Conservation (phyloP, 2,888 invertebrate species). For the Lissocephala sabroskyi region DNA sequence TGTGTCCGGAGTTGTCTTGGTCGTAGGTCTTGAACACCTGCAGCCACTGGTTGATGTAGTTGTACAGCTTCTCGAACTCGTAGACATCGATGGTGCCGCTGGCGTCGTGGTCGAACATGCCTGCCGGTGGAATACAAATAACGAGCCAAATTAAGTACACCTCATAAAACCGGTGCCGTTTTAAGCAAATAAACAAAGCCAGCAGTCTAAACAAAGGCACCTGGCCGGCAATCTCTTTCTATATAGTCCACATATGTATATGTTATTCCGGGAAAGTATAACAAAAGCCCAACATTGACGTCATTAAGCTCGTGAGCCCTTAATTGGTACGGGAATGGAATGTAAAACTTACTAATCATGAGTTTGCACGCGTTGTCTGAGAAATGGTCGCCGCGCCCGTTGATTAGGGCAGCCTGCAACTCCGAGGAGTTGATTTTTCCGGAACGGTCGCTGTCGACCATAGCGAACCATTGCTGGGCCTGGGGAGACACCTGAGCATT, state of each 20-base stretch:
- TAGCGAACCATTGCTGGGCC: conserved; percentile 86
- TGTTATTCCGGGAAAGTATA: conserved; percentile 1
- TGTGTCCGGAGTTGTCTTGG: conserved; percentile 86
- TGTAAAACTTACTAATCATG: conserved; percentile 78
- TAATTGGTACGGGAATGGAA: neutral
- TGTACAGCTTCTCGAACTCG: conserved; percentile 89
- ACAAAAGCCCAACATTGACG: conserved; percentile 4
- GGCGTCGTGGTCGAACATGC: conserved; percentile 90
- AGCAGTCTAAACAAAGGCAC: neutral
- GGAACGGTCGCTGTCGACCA: conserved; percentile 88
- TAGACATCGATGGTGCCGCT: conserved; percentile 87
- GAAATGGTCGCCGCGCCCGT: conserved; percentile 83
- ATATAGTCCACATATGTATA: neutral
- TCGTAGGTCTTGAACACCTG: conserved; percentile 89
- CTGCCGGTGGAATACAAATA: conserved; percentile 71
- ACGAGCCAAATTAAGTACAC: conserved; percentile 13
- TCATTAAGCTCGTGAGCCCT: neutral
- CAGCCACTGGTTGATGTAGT: conserved; percentile 92
- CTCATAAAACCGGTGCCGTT: conserved; percentile 19
- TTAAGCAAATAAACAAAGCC: conserved; percentile 19
- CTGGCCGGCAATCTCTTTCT: neutral
- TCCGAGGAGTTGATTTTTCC: conserved; percentile 86
- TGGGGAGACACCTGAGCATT: conserved; percentile 79
- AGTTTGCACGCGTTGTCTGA: conserved; percentile 87
- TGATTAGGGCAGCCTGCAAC: conserved; percentile 85